Conservation (phyloP, 2,797 vertebrate species). For the Trachops cirrhosus region DNA sequence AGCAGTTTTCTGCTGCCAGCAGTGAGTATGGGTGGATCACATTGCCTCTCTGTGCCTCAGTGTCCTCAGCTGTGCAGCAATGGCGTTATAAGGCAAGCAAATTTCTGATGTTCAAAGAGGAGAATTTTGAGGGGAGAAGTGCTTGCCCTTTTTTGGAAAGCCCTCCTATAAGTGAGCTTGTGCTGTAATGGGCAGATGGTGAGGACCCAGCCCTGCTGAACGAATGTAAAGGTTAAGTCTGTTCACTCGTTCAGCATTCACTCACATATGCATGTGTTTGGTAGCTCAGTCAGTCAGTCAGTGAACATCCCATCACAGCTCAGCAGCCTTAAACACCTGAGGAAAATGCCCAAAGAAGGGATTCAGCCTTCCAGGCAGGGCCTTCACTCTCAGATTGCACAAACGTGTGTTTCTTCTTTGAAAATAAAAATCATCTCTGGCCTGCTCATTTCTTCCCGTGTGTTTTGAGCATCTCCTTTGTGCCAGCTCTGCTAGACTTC, state of each 20-base stretch:
- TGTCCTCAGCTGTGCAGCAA: background rate
- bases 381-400: background rate
- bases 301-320: background rate
- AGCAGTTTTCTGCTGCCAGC: background rate
- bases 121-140: background rate
- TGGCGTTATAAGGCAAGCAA: background rate
- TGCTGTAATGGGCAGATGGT: background rate
- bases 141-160: background rate
- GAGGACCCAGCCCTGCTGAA: background rate
- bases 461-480: background rate
- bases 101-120: slow-evolving; percentile 6
- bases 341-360: background rate
- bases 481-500: background rate
- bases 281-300: background rate
- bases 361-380: background rate
- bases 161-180: background rate
- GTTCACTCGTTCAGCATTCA: background rate
- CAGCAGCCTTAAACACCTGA: background rate
- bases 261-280: background rate
- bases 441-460: background rate
- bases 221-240: background rate
- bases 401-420: background rate
- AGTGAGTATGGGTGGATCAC: background rate
- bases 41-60: background rate
- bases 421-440: background rate